A percentile compares a stretch with the other conserved stretches of the same genome.
These are phyloP conservation scores for Turnix velox DNA, from an alignment of 2,113 vertebrate genomes.

Conservation along the genomic window DNA sequence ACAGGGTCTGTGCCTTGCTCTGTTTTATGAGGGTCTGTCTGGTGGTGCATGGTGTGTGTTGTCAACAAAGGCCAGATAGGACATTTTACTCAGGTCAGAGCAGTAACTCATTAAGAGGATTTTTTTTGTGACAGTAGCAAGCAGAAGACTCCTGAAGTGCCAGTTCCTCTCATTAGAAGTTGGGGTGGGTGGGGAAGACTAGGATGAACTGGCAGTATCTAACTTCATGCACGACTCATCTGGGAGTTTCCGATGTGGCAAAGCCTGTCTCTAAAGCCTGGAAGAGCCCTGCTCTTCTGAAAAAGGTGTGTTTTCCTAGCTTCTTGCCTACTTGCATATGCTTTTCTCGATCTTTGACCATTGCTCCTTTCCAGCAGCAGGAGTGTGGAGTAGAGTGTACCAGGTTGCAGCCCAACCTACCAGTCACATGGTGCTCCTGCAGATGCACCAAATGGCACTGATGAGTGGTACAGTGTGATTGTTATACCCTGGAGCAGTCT, in stretches of 20 bases:
- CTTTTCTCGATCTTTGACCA: background rate
- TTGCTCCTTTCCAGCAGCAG: background rate
- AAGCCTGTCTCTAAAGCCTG: background rate
- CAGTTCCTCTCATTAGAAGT: background rate
- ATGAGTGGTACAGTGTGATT: background rate
- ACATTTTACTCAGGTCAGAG: background rate
- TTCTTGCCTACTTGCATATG: background rate
- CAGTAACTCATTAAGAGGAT: background rate
- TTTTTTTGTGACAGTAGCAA: background rate
- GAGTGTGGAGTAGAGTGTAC: fast-evolving
- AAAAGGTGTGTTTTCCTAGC: background rate
- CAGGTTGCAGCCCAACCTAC: background rate
- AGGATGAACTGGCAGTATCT: background rate
- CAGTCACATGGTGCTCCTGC: background rate
- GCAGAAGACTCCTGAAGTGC: background rate
- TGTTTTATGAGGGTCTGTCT: background rate
- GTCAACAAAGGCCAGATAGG: background rate
- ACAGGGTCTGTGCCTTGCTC: background rate
- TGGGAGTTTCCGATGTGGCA: background rate
- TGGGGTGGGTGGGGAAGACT: background rate
- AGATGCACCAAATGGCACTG: background rate
- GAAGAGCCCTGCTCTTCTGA: background rate
- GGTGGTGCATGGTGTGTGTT: background rate
- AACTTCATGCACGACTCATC: background rate
- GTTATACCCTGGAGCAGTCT: background rate